Base-by-base conservation (phyloP, 2,797 vertebrate species). In the Tauraco hartlaubi region DNA sequence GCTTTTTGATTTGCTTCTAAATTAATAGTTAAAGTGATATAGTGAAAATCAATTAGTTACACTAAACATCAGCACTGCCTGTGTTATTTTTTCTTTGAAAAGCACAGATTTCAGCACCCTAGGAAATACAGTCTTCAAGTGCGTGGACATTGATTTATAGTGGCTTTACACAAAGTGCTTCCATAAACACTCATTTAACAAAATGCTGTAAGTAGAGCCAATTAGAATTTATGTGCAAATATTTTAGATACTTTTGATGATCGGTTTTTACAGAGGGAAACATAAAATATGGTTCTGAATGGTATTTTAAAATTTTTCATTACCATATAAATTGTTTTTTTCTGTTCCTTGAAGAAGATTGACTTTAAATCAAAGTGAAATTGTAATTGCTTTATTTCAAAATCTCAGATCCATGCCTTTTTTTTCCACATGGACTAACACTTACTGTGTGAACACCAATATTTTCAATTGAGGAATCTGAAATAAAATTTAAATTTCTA, bases 151-250 rank as follows among this genome's bases (percentile, higher is more conserved):
- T 69, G 68, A 91, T 88, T 91, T 91, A 83, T n/a, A 85, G 46
- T 37, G 56, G 41, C 39, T 90, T 56, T 51, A 68, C 15, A 77
- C 5, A 31, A 83, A 48, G 26, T 72, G 78, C 46, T 90, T 80
- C 73, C 66, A 55, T 26, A 90, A 90, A 55, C 31, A 83, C 31
- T 83, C 49, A 78, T 82, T 89, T 89, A 91, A 46, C 35, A 92
- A 91, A 85, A 82, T 39, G 22, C 49, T 69, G 5, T 56, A 81
- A 94, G 79, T 35, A 84, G 43, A 94, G 41, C 37, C 92, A 63
- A 85, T 90, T 73, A 86, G 68, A 92, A 92, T 84, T 82, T 91
- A 88, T 79, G 37, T 72, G 55, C 58, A 89, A 96, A 92, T 59
- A 90, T 37, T 84, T 93, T 20, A 73, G 33, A 61, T 72, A 75